These are phyloP conservation scores for Ennomos quercinarius DNA, from an alignment of 2,888 invertebrate genomes.

Conservation along the genomic window DNA sequence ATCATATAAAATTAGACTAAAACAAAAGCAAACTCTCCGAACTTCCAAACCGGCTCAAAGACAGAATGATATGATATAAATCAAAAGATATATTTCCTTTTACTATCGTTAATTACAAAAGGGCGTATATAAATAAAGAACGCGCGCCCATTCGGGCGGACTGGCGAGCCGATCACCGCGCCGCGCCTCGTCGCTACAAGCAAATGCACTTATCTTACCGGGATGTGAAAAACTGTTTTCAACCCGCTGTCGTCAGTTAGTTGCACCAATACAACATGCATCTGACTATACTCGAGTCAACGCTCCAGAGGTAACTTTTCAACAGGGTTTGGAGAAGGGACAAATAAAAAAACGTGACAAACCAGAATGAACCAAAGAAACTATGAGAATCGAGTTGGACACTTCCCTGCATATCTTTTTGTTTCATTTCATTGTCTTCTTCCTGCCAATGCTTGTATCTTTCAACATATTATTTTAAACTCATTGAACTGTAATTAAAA, in stretches of 20 bases:
- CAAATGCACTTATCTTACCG: conserved; percentile 85
- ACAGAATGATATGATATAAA: conserved; percentile 72
- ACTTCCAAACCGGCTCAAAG: conserved; percentile 22
- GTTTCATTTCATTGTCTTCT: conserved; percentile 57
- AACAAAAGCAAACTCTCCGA: conserved; percentile 46
- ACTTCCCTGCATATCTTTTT: conserved; percentile 49
- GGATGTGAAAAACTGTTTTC: conserved; percentile 80
- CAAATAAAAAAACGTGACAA: conserved; percentile 63
- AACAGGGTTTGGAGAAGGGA: conserved; percentile 71
- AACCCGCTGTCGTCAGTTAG: conserved; percentile 76
- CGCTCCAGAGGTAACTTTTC: conserved; percentile 70
- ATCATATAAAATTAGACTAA: conserved; percentile 33
- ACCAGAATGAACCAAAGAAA: conserved; percentile 66
- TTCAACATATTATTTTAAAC: not conserved
- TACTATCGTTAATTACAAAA: conserved; percentile 81
- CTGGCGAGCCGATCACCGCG: conserved; percentile 71
- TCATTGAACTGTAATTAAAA: conserved; percentile 4
- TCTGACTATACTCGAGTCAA: conserved; percentile 65
- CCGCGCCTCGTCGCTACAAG: conserved; percentile 82
- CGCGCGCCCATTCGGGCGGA: conserved; percentile 74
- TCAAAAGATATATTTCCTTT: conserved; percentile 77
- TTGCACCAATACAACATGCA: conserved; percentile 72
- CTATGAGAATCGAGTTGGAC: conserved; percentile 62
- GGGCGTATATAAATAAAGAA: conserved; percentile 82
- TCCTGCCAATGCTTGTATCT: conserved; percentile 10